Conservation (phyloP, 2,797 vertebrate species). For the Sebastes umbrosus region DNA sequence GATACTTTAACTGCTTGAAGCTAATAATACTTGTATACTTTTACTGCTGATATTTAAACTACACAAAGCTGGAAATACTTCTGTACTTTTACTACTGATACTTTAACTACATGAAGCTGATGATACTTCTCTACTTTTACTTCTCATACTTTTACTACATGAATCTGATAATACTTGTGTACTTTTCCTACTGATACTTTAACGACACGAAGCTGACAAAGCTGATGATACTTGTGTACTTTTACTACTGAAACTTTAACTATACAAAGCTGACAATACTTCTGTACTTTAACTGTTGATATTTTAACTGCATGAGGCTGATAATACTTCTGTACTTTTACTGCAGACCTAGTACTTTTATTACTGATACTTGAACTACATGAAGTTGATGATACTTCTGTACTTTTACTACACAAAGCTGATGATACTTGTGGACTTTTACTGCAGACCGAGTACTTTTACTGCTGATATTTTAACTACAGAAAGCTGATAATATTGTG, state of each 20-base stretch:
- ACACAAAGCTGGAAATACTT: neutral
- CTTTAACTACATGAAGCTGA: neutral
- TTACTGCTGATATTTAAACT: neutral
- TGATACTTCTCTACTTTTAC: neutral
- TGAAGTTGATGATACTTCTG: too few relatives aligned
- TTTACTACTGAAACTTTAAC: neutral
- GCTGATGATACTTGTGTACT: too few relatives aligned
- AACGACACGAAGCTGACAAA: neutral
- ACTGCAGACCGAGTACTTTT: neutral
- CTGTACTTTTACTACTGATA: neutral
- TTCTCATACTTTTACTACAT: neutral
- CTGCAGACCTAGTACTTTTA: too few relatives aligned
- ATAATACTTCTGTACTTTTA: too few relatives aligned
- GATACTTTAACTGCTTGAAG: neutral
- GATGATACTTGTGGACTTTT: neutral
- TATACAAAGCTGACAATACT: neutral
- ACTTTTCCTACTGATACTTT: neutral
- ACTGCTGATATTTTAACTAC: too few relatives aligned
- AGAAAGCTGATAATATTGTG: neutral
- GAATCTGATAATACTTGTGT: neutral
- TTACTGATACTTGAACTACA: neutral
- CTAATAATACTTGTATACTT: neutral
- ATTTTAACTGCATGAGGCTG: too few relatives aligned
- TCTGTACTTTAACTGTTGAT: neutral
- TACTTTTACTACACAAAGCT: too few relatives aligned